Base-by-base conservation (phyloP, 2,888 invertebrate genomes). In the Andricus quercusramuli region DNA sequence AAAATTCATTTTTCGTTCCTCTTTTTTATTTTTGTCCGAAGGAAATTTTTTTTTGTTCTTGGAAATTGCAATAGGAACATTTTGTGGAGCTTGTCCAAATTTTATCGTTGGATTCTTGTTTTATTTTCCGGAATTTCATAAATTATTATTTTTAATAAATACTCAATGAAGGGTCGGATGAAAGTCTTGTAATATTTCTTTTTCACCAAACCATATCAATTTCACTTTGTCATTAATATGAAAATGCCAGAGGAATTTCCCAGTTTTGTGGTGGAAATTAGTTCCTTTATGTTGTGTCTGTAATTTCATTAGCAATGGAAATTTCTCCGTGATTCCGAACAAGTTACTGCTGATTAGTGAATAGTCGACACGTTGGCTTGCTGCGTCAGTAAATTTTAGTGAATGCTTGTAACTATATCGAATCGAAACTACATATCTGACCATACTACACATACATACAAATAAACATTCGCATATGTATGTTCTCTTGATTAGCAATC, bases 231-330 rank as follows among this genome's bases (percentile, higher is more conserved):
- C 29, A 70, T 70, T 51, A 47, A 1, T 15, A 25, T 47, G 6
- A 51, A 25, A 70, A 51, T 70, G 20, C n/a, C 25, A 51, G 51
- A 70, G 29, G 20, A 0, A 9, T 70, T 25, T 51, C 17, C 29
- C 32, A 47, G 8, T 20, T 51, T 70, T 70, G 29, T 51, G 70
- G 51, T 25, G 6, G 6, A 51, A 70, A 70, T 70, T 51, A 70
- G 20, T 29, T 70, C 29, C 20, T 70, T 70, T 70, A 51, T 70
- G 20, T 29, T 20, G 51, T 51, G 51, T 32, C 47, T 51, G 70
- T 51, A 51, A 47, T 70, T 70, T 83, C 82, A 84, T 84, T 85
- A 85, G 83, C 83, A 85, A 85, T 85, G 83, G 77, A 85, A 84
- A 85, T 85, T 81, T 83, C 82, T 79, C 79, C 81, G 82, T 83